These are phyloP conservation scores for Pardalotus punctatus DNA, from an alignment of 2,113 vertebrate species.

Conservation along the genomic window DNA sequence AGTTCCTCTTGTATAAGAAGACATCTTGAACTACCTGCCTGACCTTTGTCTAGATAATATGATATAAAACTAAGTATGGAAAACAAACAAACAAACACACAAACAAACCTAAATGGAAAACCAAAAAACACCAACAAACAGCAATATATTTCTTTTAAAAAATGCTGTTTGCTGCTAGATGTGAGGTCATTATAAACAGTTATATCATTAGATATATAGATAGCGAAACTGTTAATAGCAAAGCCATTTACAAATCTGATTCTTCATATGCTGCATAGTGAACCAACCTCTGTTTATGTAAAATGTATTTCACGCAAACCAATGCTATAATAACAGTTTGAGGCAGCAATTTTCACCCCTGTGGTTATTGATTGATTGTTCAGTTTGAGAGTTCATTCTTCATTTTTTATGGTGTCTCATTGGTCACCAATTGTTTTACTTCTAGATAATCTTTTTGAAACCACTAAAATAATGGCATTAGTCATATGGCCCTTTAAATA, in stretches of 20 bases:
- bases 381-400: not conserved
- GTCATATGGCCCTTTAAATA: not conserved
- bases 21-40: not conserved
- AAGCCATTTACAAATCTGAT: not conserved
- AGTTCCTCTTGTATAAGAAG: not conserved
- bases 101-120: not conserved
- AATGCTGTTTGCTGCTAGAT: not conserved
- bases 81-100: too few relatives aligned
- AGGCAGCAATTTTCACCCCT: not conserved
- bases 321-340: not conserved
- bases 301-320: not conserved
- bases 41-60: not conserved
- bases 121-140: rapidly evolving
- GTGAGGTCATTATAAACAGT: not conserved
- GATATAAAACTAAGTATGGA: not conserved
- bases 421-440: not conserved
- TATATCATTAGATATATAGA: not conserved
- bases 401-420: not conserved
- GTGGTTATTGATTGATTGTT: not conserved
- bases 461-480: not conserved
- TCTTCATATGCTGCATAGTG: not conserved
- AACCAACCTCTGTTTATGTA: not conserved
- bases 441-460: not conserved
- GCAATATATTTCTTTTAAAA: not conserved
- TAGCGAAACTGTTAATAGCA: not conserved